Percentiles rank a stretch among this genome's conserved stretches.
These are phyloP conservation scores for Beris morrisii DNA, from an alignment of 2,888 invertebrate genomes.

Conservation along the genomic window DNA sequence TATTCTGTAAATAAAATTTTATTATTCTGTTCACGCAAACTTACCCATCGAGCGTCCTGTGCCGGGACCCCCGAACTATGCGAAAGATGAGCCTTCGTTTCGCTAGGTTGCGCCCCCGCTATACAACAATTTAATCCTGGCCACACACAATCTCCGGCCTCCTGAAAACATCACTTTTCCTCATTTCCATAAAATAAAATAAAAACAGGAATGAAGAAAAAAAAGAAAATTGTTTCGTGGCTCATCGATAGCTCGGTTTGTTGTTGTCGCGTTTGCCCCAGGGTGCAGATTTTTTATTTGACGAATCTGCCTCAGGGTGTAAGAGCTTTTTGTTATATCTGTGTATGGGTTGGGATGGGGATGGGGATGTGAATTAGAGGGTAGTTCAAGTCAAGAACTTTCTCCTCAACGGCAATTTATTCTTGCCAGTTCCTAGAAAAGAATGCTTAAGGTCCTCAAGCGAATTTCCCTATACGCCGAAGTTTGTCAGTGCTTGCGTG, in stretches of 20 bases:
- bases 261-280: conserved; percentile 17
- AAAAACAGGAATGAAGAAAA: too few species aligned
- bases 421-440: not conserved
- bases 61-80: not conserved
- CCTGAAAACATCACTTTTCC: conserved; percentile 22
- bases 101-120: too few species aligned
- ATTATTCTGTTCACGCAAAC: conserved; percentile 29
- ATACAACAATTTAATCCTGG: conserved; percentile 10
- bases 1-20: conserved; percentile 29
- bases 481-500: too few species aligned
- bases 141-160: conserved; percentile 11
- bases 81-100: not conserved
- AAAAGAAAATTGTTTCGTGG: conserved; percentile 17
- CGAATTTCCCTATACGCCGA: too few species aligned
- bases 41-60: conserved; percentile 10
- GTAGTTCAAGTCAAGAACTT: conserved; percentile 29
- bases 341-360: not conserved
- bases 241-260: conserved; percentile 12
- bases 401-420: conserved; percentile 22
- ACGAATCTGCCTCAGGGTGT: conserved; percentile 10
- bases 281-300: conserved; percentile 12
- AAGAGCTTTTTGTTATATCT: conserved; percentile 23
- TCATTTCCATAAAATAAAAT: conserved; percentile 25
- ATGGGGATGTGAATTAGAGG: not conserved
- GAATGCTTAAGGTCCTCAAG: too few species aligned